Evolutionary conservation across 2,888 invertebrate species (phyloP).

Genomic region (Keiferia lycopersicella): DNA sequence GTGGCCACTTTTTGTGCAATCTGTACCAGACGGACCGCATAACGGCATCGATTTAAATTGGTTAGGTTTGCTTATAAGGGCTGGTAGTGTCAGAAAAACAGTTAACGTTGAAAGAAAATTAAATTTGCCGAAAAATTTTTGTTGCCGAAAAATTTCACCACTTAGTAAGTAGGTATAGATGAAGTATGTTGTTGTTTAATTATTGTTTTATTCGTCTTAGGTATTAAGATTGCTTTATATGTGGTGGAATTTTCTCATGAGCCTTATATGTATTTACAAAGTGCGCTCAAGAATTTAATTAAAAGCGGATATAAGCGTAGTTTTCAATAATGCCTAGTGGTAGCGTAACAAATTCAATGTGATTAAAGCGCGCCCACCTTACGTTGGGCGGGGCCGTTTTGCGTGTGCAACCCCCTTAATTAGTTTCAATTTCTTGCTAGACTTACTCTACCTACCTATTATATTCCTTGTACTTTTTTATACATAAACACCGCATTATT

Average conservation of each 20-base stretch:
- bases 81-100: slow-evolving; percentile 43
- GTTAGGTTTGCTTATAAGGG: slow-evolving; percentile 50
- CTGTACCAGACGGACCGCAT: slow-evolving; percentile 46
- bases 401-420: slow-evolving; percentile 33
- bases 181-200: too few species aligned
- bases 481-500: slow-evolving; percentile 12
- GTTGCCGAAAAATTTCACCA: slow-evolving; percentile 6
- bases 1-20: slow-evolving; percentile 59
- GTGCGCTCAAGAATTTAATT: slow-evolving; percentile 40
- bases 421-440: slow-evolving; percentile 33
- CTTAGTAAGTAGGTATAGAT: not conserved
- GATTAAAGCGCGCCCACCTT: slow-evolving; percentile 40
- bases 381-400: slow-evolving; percentile 31
- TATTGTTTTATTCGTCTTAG: not conserved
- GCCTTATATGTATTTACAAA: slow-evolving; percentile 29
- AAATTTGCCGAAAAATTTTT: slow-evolving; percentile 15
- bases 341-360: slow-evolving; percentile 45
- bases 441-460: not conserved
- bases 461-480: not conserved
- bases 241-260: slow-evolving; percentile 1
- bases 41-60: slow-evolving; percentile 61
- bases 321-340: slow-evolving; percentile 41
- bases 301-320: slow-evolving; percentile 43
- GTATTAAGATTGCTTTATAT: slow-evolving; percentile 22
- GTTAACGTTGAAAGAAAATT: slow-evolving; percentile 19